Evolutionary conservation across 2,113 vertebrate species (phyloP).

Genomic region (Tyrannus savana): DNA sequence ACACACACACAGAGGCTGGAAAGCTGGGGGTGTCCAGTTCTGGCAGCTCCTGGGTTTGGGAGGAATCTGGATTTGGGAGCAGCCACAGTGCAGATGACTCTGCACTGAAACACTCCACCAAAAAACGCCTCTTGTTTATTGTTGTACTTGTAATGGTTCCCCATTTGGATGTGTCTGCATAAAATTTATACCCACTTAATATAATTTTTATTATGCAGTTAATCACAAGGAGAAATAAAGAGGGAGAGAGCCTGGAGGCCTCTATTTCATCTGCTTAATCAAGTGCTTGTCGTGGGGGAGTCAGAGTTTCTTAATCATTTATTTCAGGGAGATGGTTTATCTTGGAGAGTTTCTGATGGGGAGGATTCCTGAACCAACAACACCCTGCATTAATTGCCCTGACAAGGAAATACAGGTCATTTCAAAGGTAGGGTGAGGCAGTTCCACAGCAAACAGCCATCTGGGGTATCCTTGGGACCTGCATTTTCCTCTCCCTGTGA

Average conservation of each 20-base stretch:
- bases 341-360: constrained; percentile 1
- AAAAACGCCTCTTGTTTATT: constrained; percentile 44
- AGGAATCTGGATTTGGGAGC: neutral
- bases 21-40: neutral
- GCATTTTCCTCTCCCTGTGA: neutral
- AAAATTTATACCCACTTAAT: constrained; percentile 70
- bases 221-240: constrained; percentile 62
- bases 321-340: constrained; percentile 32
- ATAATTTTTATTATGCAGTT: constrained; percentile 68
- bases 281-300: constrained; percentile 29
- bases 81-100: neutral
- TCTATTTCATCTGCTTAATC: constrained; percentile 75
- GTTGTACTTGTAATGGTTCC: constrained; percentile 23
- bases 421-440: neutral
- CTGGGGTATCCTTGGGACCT: neutral
- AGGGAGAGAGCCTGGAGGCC: constrained; percentile 49
- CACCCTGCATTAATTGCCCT: neutral
- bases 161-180: constrained; percentile 37
- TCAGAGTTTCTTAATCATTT: constrained; percentile 46
- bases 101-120: neutral
- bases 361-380: constrained; percentile 1
- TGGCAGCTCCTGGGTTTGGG: neutral
- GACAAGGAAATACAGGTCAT: neutral
- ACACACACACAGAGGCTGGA: accelerated
- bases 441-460: neutral